These are phyloP conservation scores for Drosophila nasuta DNA, from an alignment of 1,140 invertebrate species.

Conservation along the genomic window DNA sequence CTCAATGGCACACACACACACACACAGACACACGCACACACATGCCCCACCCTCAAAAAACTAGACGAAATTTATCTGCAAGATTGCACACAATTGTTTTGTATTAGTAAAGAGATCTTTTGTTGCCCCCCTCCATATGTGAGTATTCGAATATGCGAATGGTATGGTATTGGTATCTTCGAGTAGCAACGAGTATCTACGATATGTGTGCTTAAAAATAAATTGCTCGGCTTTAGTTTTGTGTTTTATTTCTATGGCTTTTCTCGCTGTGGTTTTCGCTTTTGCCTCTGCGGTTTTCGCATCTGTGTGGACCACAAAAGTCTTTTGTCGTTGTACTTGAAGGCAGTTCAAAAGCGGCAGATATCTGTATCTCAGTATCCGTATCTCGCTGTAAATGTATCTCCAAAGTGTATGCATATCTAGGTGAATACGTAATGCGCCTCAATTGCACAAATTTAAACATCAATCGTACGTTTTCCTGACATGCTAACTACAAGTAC, in stretches of 20 bases:
- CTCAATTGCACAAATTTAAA: slow-evolving; percentile 72
- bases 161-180: not conserved
- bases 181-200: slow-evolving; percentile 24
- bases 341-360: slow-evolving; percentile 44
- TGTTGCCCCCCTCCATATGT: not conserved
- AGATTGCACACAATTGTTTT: slow-evolving; percentile 82
- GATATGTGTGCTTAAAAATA: slow-evolving; percentile 78
- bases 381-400: slow-evolving; percentile 18
- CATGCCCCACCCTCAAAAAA: not conserved
- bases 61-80: slow-evolving; percentile 64
- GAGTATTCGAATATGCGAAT: slow-evolving; percentile 9
- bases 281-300: slow-evolving; percentile 40
- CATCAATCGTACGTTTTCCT: slow-evolving; percentile 60
- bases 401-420: slow-evolving; percentile 53
- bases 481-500: slow-evolving; percentile 4
- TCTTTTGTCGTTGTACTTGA: slow-evolving; percentile 29
- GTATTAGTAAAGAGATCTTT: slow-evolving; percentile 63
- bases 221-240: slow-evolving; percentile 77
- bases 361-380: slow-evolving; percentile 26
- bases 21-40: not conserved
- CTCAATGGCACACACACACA: not conserved
- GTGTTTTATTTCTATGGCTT: slow-evolving; percentile 69
- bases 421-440: slow-evolving; percentile 76
- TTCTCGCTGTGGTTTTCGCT: slow-evolving; percentile 46
- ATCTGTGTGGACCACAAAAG: slow-evolving; percentile 38